Evolutionary conservation across 2,113 vertebrate species (phyloP).

Genomic region (Beaufortia kweichowensis): DNA sequence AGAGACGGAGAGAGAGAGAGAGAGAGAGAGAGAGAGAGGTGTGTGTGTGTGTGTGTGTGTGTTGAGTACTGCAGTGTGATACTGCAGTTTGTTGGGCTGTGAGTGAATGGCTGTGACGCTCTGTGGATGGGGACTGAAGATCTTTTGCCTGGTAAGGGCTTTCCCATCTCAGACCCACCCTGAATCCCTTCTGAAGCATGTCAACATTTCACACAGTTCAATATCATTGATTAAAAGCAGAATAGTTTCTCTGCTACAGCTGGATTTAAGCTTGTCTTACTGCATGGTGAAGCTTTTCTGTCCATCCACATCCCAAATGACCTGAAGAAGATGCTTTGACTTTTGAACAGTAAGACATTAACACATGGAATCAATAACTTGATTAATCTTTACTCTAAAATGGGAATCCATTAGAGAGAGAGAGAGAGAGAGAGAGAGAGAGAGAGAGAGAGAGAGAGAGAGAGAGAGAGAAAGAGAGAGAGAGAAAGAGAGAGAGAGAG

Average conservation of each 20-base stretch:
- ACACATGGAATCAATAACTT: too few species aligned
- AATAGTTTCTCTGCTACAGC: neutral
- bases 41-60: slow-evolving; percentile 32
- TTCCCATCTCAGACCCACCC: slow-evolving; percentile 22
- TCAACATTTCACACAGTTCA: neutral
- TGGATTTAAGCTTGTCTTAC: neutral
- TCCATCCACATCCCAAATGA: too few species aligned
- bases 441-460: too few species aligned
- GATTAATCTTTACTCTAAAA: too few species aligned
- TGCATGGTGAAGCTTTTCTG: neutral
- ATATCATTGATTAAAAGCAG: neutral
- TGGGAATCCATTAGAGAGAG: too few species aligned
- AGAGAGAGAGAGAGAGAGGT: neutral
- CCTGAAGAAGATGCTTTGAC: too few species aligned
- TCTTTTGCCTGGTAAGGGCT: slow-evolving; percentile 44
- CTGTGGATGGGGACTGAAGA: slow-evolving; percentile 35
- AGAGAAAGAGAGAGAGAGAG: too few species aligned
- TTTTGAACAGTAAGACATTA: too few species aligned
- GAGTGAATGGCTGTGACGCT: slow-evolving; percentile 46
- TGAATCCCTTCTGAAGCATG: neutral
- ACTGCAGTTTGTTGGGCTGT: slow-evolving; percentile 50
- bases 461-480: too few species aligned
- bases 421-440: too few species aligned
- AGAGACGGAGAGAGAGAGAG: slow-evolving; percentile 29
- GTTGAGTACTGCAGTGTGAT: slow-evolving; percentile 49